These are phyloP conservation scores for Saccopteryx bilineata DNA, from an alignment of 2,113 vertebrate species.

Conservation along the genomic window DNA sequence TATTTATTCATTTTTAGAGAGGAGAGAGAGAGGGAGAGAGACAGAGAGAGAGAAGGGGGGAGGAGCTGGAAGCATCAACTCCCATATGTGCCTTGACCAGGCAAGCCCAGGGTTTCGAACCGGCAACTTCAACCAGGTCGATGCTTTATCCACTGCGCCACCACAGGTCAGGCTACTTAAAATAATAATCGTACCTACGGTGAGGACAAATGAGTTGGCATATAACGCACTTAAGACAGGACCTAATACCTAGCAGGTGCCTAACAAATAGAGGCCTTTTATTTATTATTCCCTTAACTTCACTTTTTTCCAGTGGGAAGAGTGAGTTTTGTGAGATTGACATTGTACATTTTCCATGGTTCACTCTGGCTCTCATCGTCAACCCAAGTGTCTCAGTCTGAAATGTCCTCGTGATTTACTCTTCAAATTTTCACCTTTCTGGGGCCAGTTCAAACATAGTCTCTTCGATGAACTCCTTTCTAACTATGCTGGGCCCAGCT, in stretches of 20 bases:
- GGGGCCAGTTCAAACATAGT: neutral
- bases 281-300: neutral
- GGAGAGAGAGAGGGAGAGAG: too few species aligned
- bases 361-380: neutral
- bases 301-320: neutral
- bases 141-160: too few species aligned
- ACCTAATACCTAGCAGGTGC: neutral
- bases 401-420: neutral
- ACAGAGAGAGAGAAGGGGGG: too few species aligned
- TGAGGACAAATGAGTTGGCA: neutral
- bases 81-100: too few species aligned
- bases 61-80: too few species aligned
- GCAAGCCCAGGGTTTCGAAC: too few species aligned
- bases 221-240: neutral
- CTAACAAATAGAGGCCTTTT: neutral
- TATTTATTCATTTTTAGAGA: too few species aligned
- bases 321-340: neutral
- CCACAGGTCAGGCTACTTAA: neutral
- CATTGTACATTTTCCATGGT: neutral
- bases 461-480: neutral
- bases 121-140: too few species aligned
- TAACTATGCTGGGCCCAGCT: neutral
- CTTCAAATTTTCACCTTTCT: constrained; percentile 1
- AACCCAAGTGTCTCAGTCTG: neutral
- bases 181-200: neutral